Conservation (phyloP, 1,140 invertebrate species). For the Cecropterus lyciades region DNA sequence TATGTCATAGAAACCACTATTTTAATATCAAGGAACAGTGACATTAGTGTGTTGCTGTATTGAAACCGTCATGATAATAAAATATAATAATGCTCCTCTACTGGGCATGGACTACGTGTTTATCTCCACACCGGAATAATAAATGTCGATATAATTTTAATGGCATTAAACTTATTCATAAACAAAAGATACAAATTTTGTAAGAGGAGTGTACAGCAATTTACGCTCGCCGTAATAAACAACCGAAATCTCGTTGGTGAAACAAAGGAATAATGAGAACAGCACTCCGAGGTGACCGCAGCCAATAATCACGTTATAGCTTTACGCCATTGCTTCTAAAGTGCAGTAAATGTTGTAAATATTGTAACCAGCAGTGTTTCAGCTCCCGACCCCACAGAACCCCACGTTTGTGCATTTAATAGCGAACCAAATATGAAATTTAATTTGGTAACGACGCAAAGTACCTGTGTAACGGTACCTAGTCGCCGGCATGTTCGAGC, state of each 20-base stretch:
- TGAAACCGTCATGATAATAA: too few relatives aligned
- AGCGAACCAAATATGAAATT: conserved; percentile 64
- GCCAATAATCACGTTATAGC: conserved; percentile 61
- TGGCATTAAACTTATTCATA: not conserved
- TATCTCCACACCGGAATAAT: too few relatives aligned
- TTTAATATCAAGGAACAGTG: too few relatives aligned
- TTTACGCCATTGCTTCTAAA: conserved; percentile 50
- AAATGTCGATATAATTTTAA: too few relatives aligned
- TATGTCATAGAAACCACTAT: too few relatives aligned
- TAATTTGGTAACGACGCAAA: conserved; percentile 67
- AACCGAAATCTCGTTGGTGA: conserved; percentile 20
- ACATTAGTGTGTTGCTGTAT: too few relatives aligned
- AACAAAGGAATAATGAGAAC: conserved; percentile 36
- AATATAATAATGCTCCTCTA: too few relatives aligned
- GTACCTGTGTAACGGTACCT: conserved; percentile 34
- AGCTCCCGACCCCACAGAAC: conserved; percentile 30
- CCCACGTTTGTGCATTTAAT: conserved; percentile 58
- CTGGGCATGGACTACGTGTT: too few relatives aligned
- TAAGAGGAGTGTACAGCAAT: conserved; percentile 1
- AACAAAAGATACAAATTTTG: not conserved
- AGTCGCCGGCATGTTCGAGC: conserved; percentile 47
- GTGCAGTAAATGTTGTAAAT: conserved; percentile 71
- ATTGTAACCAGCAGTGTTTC: conserved; percentile 47
- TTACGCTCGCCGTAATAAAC: conserved; percentile 20
- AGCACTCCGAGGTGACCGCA: conserved; percentile 45